A percentile compares a stretch with the other conserved stretches of the same genome.
These are phyloP conservation scores for Apodemia mormo DNA, from an alignment of 2,888 invertebrate species.

Conservation along the genomic window DNA sequence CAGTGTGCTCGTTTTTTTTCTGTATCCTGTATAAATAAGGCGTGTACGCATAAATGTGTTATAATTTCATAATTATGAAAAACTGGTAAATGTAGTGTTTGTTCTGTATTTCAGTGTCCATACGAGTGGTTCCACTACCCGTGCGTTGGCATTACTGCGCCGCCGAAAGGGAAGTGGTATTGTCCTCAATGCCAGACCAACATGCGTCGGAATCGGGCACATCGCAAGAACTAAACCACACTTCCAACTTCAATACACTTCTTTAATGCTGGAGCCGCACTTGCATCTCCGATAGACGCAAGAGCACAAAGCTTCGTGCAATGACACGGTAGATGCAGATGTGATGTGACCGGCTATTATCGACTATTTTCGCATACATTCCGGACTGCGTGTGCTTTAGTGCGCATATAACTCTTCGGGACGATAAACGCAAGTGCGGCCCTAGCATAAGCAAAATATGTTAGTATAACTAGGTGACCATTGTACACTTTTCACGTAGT, in stretches of 20 bases:
- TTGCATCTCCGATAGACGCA: too few relatives aligned
- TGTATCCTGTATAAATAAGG: too few relatives aligned
- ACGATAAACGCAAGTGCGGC: too few relatives aligned
- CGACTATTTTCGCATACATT: too few relatives aligned
- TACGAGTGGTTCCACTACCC: slow-evolving; percentile 99
- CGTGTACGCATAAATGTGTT: too few relatives aligned
- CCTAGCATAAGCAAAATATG: too few relatives aligned
- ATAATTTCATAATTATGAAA: neutral
- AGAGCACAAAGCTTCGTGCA: too few relatives aligned
- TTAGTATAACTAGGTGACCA: neutral
- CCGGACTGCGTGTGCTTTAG: too few relatives aligned
- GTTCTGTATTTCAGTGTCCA: slow-evolving; percentile 88
- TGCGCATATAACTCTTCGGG: too few relatives aligned
- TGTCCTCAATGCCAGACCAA: slow-evolving; percentile 96
- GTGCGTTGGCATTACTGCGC: slow-evolving; percentile 97
- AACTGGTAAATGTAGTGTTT: neutral
- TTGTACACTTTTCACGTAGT: neutral
- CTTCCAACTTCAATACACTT: neutral
- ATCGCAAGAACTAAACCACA: slow-evolving; percentile 86
- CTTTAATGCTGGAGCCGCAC: too few relatives aligned
- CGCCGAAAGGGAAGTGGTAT: slow-evolving; percentile 99
- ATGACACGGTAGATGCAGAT: too few relatives aligned
- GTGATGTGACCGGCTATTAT: too few relatives aligned
- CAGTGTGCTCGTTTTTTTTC: neutral
- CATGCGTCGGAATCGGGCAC: slow-evolving; percentile 90